Evolutionary conservation across 2,113 vertebrate genomes (phyloP).

Genomic region (Cyphomyrus plagiostoma): DNA sequence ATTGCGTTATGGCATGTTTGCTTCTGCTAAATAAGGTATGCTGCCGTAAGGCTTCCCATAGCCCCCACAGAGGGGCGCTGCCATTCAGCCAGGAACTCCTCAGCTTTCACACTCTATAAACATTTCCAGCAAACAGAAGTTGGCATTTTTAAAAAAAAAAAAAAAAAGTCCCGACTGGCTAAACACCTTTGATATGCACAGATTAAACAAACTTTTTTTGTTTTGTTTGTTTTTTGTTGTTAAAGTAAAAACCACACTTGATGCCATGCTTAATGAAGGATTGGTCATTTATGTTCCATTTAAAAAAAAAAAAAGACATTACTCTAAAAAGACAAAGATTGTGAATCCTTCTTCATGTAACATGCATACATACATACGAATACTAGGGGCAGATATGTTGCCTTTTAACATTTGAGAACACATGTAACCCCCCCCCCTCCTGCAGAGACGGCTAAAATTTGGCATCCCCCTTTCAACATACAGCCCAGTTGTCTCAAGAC

Average conservation of each 20-base stretch:
- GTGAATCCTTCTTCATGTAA: conserved; percentile 30
- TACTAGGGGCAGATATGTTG: conserved; percentile 53
- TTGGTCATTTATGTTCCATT: conserved; percentile 2
- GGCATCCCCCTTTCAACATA: not conserved
- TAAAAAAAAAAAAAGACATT: not conserved
- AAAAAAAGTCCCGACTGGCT: conserved; percentile 40
- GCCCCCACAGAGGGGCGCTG: not conserved
- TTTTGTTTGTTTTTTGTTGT: not conserved
- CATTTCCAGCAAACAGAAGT: conserved; percentile 61
- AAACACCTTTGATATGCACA: conserved; percentile 24
- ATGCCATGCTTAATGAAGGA: conserved; percentile 15
- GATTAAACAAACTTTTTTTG: not conserved
- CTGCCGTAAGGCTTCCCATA: not conserved
- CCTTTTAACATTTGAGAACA: conserved; percentile 41
- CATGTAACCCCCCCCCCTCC: conserved; percentile 12
- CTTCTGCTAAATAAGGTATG: not conserved
- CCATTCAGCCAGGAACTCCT: conserved; percentile 26
- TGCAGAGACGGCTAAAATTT: not conserved
- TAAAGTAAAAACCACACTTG: conserved; percentile 5
- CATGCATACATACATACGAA: conserved; percentile 59
- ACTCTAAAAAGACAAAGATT: conserved; percentile 18
- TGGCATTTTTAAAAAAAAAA: conserved; percentile 46
- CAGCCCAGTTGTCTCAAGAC: not conserved
- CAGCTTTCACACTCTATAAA: conserved; percentile 45
- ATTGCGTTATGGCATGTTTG: not conserved